Percentiles rank a stretch among this genome's conserved stretches.
Conservation (phyloP, 2,113 vertebrate species). For the Gymnocephalus cernua region DNA sequence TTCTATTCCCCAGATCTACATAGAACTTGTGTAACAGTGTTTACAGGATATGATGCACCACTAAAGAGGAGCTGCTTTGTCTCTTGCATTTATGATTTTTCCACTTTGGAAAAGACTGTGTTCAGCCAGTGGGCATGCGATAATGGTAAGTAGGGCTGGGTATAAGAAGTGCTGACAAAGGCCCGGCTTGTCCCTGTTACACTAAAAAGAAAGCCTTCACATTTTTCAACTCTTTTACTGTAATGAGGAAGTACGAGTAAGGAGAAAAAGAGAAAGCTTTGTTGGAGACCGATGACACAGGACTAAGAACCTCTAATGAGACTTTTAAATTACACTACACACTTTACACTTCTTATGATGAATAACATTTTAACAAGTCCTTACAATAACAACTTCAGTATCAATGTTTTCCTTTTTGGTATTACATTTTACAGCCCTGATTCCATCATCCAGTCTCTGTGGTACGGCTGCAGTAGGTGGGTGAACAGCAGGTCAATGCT, state of each 20-base stretch:
- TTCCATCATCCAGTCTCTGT: conserved; percentile 5
- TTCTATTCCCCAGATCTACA: neutral
- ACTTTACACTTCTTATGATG: too few species aligned
- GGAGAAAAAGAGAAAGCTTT: neutral
- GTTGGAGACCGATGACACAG: neutral
- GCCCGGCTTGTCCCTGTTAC: neutral
- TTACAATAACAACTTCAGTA: neutral
- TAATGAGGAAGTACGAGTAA: neutral
- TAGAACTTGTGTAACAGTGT: neutral
- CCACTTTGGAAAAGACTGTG: neutral
- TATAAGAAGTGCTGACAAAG: neutral
- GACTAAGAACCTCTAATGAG: neutral
- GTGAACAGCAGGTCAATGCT: conserved; percentile 20
- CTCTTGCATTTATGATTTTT: neutral
- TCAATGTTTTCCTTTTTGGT: neutral
- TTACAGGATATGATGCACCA: conserved; percentile 15
- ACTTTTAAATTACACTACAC: neutral
- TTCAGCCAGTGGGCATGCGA: neutral
- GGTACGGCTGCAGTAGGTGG: neutral
- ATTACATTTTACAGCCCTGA: neutral
- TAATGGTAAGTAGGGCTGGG: neutral
- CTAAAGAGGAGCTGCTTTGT: conserved; percentile 1
- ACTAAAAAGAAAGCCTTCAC: neutral
- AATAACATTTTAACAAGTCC: neutral
- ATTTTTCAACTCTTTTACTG: neutral